Conservation (phyloP, 2,888 invertebrate genomes). For the Apamea monoglypha region DNA sequence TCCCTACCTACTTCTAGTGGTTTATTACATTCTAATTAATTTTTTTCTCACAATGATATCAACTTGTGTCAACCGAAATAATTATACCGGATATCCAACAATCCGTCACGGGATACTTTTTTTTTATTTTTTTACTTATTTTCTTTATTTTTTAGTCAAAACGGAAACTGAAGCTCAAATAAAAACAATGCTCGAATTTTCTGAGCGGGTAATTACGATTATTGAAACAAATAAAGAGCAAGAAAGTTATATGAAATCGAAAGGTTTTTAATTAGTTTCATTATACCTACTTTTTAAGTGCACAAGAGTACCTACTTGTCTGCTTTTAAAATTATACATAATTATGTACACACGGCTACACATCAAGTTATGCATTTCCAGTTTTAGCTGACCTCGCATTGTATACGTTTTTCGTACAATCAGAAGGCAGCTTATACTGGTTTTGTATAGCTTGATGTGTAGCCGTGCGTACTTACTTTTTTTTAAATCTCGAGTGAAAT, state of each 20-base stretch:
- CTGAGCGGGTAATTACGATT: constrained; percentile 1
- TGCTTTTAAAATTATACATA: not conserved
- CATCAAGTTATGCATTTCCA: too few relatives aligned
- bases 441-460: too few relatives aligned
- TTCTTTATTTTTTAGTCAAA: constrained; percentile 49
- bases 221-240: constrained; percentile 6
- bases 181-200: constrained; percentile 4
- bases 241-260: not conserved
- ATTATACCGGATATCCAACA: not conserved
- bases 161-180: constrained; percentile 4
- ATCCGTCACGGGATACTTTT: not conserved
- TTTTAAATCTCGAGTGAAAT: not conserved
- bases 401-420: too few relatives aligned
- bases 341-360: too few relatives aligned
- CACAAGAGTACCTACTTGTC: not conserved
- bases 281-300: not conserved
- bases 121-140: constrained; percentile 10
- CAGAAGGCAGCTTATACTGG: too few relatives aligned
- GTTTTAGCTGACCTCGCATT: too few relatives aligned
- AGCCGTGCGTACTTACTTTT: too few relatives aligned
- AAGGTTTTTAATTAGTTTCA: constrained; percentile 32
- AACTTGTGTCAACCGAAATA: not conserved
- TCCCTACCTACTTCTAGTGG: not conserved
- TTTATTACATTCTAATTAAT: not conserved
- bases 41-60: not conserved